These are phyloP conservation scores for Temnothorax ravouxi DNA, from an alignment of 2,888 invertebrate genomes.

Conservation along the genomic window DNA sequence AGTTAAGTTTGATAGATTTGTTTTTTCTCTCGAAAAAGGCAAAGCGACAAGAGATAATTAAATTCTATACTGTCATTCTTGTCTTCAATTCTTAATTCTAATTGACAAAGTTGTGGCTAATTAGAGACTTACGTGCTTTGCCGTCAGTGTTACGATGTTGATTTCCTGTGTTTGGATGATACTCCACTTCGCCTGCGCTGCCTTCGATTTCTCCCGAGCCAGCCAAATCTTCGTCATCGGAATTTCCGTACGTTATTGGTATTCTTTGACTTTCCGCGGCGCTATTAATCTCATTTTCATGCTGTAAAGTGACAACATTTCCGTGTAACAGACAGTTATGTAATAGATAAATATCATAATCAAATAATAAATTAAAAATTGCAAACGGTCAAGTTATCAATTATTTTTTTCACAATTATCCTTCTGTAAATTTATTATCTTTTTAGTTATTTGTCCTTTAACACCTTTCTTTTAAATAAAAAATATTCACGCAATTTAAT, in stretches of 20 bases:
- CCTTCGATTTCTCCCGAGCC: slow-evolving; percentile 84
- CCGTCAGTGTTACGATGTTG: slow-evolving; percentile 52
- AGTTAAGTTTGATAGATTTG: background rate
- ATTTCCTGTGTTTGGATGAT: slow-evolving; percentile 16
- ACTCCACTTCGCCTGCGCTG: slow-evolving; percentile 68
- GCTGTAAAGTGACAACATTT: slow-evolving; percentile 45
- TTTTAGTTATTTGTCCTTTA: background rate
- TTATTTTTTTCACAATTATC: background rate
- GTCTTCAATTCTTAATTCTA: slow-evolving; percentile 22
- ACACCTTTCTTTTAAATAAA: background rate
- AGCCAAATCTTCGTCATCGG: slow-evolving; percentile 81
- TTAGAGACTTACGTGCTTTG: slow-evolving; percentile 70
- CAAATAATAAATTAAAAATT: background rate
- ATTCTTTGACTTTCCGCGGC: slow-evolving; percentile 66
- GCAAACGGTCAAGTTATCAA: background rate
- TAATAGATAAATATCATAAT: background rate
- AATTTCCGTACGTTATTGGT: slow-evolving; percentile 60
- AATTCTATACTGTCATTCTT: background rate
- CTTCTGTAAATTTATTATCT: background rate
- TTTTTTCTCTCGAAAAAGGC: background rate
- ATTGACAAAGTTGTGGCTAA: slow-evolving; percentile 72
- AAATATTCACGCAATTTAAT: slow-evolving; percentile 2
- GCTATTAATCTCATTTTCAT: slow-evolving; percentile 72
- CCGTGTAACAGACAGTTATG: background rate
- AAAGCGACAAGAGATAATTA: background rate